These are phyloP conservation scores for Cochlearius cochlearius DNA, from an alignment of 2,113 vertebrate genomes.

Conservation along the genomic window DNA sequence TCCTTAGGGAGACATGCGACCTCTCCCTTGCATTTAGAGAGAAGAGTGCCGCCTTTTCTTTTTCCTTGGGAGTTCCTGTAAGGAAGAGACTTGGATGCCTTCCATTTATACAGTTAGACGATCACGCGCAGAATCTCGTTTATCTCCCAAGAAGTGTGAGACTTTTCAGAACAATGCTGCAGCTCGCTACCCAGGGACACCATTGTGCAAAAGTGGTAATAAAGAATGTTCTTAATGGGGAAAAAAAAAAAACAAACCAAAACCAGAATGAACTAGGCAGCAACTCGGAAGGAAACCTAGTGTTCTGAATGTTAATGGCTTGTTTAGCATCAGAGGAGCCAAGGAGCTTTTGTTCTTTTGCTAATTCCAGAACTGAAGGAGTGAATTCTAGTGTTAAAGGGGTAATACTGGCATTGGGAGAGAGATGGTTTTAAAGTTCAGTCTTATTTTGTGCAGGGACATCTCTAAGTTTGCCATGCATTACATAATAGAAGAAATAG, in stretches of 20 bases:
- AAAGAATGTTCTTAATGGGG: background rate
- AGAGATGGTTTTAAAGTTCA: background rate
- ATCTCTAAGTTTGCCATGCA: slow-evolving; percentile 94
- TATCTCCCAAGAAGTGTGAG: background rate
- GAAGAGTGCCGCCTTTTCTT: background rate
- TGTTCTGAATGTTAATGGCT: background rate
- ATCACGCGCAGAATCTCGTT: background rate
- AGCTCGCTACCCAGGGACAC: background rate
- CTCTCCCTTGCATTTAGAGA: background rate
- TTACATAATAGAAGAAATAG: slow-evolving; percentile 96
- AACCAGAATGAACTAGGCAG: background rate
- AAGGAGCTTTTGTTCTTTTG: background rate
- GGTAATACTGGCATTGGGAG: background rate
- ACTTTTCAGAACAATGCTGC: background rate
- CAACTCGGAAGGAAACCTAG: background rate
- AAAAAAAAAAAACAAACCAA: too few species aligned
- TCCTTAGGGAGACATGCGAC: background rate
- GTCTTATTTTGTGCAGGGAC: slow-evolving; percentile 79
- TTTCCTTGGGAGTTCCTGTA: background rate
- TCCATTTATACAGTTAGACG: background rate
- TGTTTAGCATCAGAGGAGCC: background rate
- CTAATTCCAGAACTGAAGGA: background rate
- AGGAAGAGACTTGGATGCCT: background rate
- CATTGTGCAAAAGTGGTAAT: background rate
- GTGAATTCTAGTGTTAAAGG: background rate